Base-by-base conservation (phyloP, 2,113 vertebrate genomes). In the Perca flavescens region DNA sequence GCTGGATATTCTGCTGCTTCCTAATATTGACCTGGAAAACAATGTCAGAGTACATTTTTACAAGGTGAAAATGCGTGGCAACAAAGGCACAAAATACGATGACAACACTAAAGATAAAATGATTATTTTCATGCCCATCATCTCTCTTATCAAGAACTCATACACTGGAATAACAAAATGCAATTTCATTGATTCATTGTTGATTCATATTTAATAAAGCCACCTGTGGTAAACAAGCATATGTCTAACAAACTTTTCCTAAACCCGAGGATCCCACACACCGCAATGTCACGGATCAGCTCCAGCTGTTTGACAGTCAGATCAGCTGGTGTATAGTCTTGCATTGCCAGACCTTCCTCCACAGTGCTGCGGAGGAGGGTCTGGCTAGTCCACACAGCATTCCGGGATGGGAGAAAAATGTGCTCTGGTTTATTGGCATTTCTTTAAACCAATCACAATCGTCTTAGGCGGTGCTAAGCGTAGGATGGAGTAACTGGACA, bases 1-100 rank as follows among this genome's bases (percentile, higher is more conserved):
- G 36, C 94, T 92, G 75, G 96, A 97, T 76, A 93, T n/a, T 36
- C 85, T 90, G 82, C 95, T 95, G 90, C 95, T 97, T 61, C 94
- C 96, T 1, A 91, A 82, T 3, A 90, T 66, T 28, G 96, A 95
- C 91, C 97, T 98, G 67, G 50, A 77, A 69, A 62, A 74, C 34
- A 57, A 60, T 13, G 83, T 49, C 14, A 47, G 1, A 62, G 19
- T 1, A 11, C 57, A 31, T 15, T 5, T 28, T 34, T 60, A 67
- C n/a, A 15, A 4, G 25, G 9, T 52, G 12, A 13, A 13, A 9
- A 11, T 28, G n/a, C 36, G 25, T 49, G 12, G 17, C 4, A 63
- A n/a, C 63, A 21, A 22, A 9, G 25, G 11, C 12, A 54, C 49
- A 64, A 57, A 46, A 22, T 60, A 12, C 5, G 19, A 66, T 21